phyloP scores from a whole-genome alignment of 2,797 vertebrate species.

The Euphonia xanthogaster region DNA sequence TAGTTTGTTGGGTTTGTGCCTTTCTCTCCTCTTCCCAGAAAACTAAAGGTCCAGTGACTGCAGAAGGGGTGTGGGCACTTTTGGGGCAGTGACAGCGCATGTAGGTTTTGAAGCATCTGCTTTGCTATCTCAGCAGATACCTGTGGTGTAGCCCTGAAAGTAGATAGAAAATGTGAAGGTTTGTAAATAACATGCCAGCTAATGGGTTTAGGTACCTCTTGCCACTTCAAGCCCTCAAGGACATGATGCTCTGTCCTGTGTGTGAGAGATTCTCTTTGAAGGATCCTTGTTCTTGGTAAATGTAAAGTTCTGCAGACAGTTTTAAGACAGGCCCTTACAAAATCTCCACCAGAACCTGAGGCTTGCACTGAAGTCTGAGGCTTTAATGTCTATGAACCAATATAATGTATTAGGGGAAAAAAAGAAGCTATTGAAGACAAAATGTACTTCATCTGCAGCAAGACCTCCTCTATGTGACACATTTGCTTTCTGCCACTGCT shows the following conservation, averaged over 20 bases:
- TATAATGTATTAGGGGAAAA: background rate
- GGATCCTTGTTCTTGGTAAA: background rate
- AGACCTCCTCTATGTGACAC: background rate
- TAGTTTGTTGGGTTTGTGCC: background rate
- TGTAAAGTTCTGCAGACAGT: background rate
- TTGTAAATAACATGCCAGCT: background rate
- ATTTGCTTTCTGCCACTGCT: background rate
- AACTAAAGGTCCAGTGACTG: background rate
- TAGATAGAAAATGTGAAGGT: rapidly evolving
- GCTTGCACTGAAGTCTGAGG: background rate
- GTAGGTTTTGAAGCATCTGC: constrained; percentile 8
- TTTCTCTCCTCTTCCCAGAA: background rate
- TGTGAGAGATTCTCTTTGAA: background rate
- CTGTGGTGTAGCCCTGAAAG: background rate
- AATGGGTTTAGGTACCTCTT: background rate
- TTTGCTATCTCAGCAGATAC: background rate
- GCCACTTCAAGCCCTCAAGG: background rate
- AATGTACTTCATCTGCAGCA: background rate
- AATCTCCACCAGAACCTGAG: background rate
- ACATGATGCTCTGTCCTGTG: background rate
- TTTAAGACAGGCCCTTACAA: background rate
- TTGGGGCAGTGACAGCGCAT: background rate
- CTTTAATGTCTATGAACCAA: background rate
- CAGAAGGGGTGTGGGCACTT: background rate
- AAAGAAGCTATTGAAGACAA: background rate